phyloP scores from a whole-genome alignment of 2,113 vertebrate species.

The zebrafish (Danio rerio) region DNA sequence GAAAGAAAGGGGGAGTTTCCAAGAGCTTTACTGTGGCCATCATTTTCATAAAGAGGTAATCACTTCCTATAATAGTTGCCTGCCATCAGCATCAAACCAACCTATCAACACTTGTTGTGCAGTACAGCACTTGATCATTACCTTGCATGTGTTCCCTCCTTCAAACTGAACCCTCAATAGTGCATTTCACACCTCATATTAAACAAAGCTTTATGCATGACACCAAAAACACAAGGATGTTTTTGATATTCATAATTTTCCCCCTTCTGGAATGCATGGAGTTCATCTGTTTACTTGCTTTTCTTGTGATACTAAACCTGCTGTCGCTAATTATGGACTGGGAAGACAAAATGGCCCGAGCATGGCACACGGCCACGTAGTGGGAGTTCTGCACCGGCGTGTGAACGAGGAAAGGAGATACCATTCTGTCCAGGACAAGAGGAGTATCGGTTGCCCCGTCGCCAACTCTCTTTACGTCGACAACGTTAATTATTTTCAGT shows the following conservation, averaged over 20 bases:
- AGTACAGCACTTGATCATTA: background rate
- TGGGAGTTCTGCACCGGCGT: slow-evolving; percentile 59
- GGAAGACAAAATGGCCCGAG: slow-evolving; percentile 64
- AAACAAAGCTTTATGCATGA: background rate
- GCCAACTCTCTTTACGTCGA: slow-evolving; percentile 69
- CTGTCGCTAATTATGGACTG: slow-evolving; percentile 54
- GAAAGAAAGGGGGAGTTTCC: slow-evolving; percentile 54
- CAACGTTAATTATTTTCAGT: slow-evolving; percentile 67
- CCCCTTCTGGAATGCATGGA: background rate
- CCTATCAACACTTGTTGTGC: background rate
- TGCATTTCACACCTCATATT: background rate
- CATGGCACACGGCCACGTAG: slow-evolving; percentile 53
- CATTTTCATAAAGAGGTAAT: slow-evolving; percentile 76
- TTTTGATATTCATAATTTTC: background rate
- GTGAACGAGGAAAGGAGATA: slow-evolving; percentile 65
- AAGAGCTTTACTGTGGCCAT: slow-evolving; percentile 70
- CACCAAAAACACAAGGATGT: background rate
- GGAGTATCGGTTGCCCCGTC: slow-evolving; percentile 48
- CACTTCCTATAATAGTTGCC: background rate
- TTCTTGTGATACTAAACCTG: slow-evolving; percentile 4
- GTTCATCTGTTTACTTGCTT: background rate
- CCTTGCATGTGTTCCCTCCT: background rate
- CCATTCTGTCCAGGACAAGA: slow-evolving; percentile 56
- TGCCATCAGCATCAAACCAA: too few species aligned
- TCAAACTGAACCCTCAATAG: background rate